Base-by-base conservation (phyloP, 2,113 vertebrate genomes). In the Romanogobio albipinnatus region DNA sequence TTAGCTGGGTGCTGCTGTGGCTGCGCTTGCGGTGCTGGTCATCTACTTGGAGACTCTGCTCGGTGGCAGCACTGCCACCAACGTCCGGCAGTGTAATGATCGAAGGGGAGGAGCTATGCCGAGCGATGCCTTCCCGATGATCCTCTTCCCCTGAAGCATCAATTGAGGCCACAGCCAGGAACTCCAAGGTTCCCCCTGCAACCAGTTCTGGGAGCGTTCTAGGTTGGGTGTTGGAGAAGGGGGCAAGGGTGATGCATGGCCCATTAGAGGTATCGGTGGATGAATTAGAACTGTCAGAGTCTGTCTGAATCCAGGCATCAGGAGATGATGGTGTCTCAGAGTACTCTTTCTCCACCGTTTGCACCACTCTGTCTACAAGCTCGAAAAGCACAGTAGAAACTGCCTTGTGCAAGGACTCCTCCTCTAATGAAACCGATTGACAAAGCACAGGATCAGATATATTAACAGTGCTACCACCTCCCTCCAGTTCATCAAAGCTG, bases 1-100 rank as follows among this genome's bases (percentile, higher is more conserved):
- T 98, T 86, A 99, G 97, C 88, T 99, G 98, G 80, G 96, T 98
- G 90, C 97, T 98, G 89, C 97, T 97, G 84, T 99, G 97, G 92
- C 97, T 98, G 82, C 95, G 94, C 86, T 98, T 97, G 64, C 96
- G 94, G 64, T 95, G 96, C 1, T 90, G 90, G 87, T 97, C 96
- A 15, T 90, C 71, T 3, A 94, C 93, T 47, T 77, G 89, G 81
- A 94, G 87, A 85, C 86, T 90, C 64, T 93, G 91, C 45, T 98
- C 97, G 0, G 91, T 90, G 15, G 91, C 89, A 59, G 91, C 87
- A 1, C 79, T 90, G 29, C 90, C 86, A 1, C 86, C 80, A 45
- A 86, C 47, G 0, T 96, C 96, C 10, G 96, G 93, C 47, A 95
- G 93, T 3, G 93, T 96, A 84, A 95, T 92, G 61, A 98, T 97